These are phyloP conservation scores for Vultur gryphus DNA, from an alignment of 2,797 vertebrate genomes.

Conservation along the genomic window DNA sequence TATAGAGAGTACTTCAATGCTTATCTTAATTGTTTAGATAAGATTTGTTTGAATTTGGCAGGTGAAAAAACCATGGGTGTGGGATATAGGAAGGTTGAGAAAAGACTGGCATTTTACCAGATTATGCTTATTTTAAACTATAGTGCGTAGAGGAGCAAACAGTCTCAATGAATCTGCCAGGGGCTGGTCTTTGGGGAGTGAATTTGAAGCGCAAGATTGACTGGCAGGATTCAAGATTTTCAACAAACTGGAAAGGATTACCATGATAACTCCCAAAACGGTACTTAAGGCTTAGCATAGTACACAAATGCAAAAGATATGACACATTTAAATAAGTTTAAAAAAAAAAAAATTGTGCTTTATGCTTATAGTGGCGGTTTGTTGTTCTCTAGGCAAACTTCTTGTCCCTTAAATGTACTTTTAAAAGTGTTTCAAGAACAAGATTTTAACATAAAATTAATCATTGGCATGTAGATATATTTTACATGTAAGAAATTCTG, in stretches of 20 bases:
- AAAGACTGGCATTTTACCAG: slow-evolving; percentile 56
- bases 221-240: not conserved
- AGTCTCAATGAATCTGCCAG: slow-evolving; percentile 35
- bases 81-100: slow-evolving; percentile 48
- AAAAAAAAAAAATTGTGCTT: not conserved
- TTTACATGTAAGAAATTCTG: not conserved
- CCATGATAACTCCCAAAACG: not conserved
- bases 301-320: not conserved
- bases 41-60: slow-evolving; percentile 73
- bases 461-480: not conserved
- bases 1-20: slow-evolving; percentile 58
- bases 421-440: not conserved
- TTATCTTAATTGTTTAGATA: slow-evolving; percentile 80
- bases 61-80: slow-evolving; percentile 75
- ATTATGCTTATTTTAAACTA: slow-evolving; percentile 55
- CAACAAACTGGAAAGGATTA: not conserved
- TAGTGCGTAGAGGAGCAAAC: slow-evolving; percentile 37
- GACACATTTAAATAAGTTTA: not conserved
- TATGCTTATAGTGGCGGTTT: not conserved
- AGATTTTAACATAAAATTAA: not conserved
- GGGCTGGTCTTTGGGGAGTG: not conserved
- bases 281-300: not conserved
- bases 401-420: not conserved
- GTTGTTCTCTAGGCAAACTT: not conserved
- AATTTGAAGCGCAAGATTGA: not conserved